Base-by-base conservation (phyloP, 2,888 invertebrate species). In the Drosophila tripunctata region DNA sequence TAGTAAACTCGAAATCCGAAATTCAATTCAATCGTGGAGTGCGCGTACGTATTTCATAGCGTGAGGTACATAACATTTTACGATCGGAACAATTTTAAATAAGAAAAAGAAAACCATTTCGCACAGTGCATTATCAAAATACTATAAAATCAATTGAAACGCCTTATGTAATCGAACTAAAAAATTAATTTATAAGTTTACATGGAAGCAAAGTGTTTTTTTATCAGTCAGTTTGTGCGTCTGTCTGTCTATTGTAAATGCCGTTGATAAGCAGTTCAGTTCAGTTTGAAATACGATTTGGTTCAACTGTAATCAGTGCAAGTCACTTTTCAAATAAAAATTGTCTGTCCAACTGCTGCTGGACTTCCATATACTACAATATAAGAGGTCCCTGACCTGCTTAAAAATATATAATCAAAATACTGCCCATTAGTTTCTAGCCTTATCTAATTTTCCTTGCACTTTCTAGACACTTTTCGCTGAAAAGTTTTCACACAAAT, bases 21-120 rank as follows among this genome's bases (percentile, higher is more conserved):
- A 76, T 60, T 50, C n/a, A n/a, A n/a, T 57, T 83, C 78, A 78
- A 69, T 67, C 57, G 83, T 84, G 79, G 80, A 82, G 82, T 83
- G 83, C 84, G 83, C 73, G 84, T 76, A 77, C 84, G 80, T 71
- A 87, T 80, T 79, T 87, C 86, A 62, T 74, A 87, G 83, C 80
- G 88, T 87, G 69, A 83, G 82, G 82, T 83, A 83, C 83, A 57
- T 35, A 41, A 51, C 40, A 30, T 27, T n/a, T 24, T 8, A 6
- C 52, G 62, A 10, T 19, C 67, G 61, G 56, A 71, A 57, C 41
- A 64, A 64, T 62, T 56, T 50, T 0, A n/a, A n/a, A n/a, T n/a
- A n/a, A n/a, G n/a, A n/a, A n/a, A n/a, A n/a, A n/a, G n/a, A n/a
- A n/a, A n/a, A n/a, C 14, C 33, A 35, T 12, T 36, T 33, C 19